These are phyloP conservation scores for Parasteatoda tepidariorum DNA, from an alignment of 1,140 invertebrate species.

Conservation along the genomic window DNA sequence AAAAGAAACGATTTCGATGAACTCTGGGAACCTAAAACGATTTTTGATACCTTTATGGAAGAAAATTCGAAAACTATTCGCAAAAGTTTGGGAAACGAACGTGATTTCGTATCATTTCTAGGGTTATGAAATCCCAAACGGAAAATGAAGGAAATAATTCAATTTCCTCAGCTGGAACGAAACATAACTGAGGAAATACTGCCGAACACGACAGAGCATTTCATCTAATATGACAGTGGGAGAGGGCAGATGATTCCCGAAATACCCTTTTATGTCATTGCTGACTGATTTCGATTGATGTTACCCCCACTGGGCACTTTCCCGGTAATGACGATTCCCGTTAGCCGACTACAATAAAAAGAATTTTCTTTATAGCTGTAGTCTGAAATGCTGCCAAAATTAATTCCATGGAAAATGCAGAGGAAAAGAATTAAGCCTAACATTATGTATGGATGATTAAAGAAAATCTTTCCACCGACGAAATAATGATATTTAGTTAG, in stretches of 20 bases:
- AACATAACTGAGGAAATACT: not conserved
- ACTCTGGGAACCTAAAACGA: too few relatives aligned
- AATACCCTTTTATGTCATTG: not conserved
- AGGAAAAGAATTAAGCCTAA: not conserved
- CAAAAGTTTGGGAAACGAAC: not conserved
- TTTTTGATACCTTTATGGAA: too few relatives aligned
- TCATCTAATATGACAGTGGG: not conserved
- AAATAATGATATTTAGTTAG: too few relatives aligned
- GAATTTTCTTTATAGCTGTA: not conserved
- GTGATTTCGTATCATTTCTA: not conserved
- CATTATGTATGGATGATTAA: not conserved
- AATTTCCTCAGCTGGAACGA: not conserved
- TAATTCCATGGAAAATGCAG: not conserved
- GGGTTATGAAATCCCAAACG: not conserved
- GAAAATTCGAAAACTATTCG: too few relatives aligned
- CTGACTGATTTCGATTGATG: not conserved
- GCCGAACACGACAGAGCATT: not conserved
- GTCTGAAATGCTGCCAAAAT: not conserved
- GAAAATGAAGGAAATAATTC: not conserved
- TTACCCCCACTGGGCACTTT: not conserved
- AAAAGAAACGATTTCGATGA: too few relatives aligned
- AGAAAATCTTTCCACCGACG: too few relatives aligned
- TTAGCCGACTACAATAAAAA: not conserved
- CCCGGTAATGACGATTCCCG: not conserved
- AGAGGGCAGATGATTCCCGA: not conserved